These are phyloP conservation scores for Scomber japonicus DNA, from an alignment of 2,113 vertebrate genomes.

Conservation along the genomic window DNA sequence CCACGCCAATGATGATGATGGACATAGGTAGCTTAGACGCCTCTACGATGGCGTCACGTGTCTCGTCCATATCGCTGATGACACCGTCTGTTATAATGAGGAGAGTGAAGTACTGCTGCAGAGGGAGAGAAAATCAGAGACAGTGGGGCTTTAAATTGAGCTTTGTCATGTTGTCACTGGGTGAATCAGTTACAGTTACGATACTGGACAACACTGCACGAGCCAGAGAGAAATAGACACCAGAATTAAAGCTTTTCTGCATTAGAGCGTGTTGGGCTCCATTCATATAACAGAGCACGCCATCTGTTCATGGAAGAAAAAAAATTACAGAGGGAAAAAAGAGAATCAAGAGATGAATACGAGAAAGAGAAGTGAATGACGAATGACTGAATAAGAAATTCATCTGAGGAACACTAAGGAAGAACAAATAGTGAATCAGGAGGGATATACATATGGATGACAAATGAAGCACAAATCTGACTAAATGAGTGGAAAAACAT, in stretches of 20 bases:
- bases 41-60: constrained; percentile 92
- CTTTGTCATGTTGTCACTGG: neutral
- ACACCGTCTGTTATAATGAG: constrained; percentile 98
- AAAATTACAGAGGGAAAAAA: neutral
- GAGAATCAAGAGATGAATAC: neutral
- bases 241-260: constrained; percentile 32
- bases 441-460: neutral
- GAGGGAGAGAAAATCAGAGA: constrained; percentile 8
- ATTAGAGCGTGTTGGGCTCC: constrained; percentile 14
- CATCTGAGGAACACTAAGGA: neutral
- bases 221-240: constrained; percentile 4
- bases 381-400: neutral
- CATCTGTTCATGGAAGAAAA: constrained; percentile 40
- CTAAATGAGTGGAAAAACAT: neutral
- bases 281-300: constrained; percentile 40
- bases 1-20: constrained; percentile 98
- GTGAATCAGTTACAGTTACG: neutral
- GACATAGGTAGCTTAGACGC: constrained; percentile 98
- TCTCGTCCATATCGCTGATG: constrained; percentile 99
- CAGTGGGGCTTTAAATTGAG: neutral
- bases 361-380: neutral
- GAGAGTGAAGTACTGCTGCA: constrained; percentile 98
- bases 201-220: neutral
- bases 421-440: neutral
- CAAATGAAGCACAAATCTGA: neutral